Base-by-base conservation (phyloP, 2,113 vertebrate genomes). In the Oryzias javanicus region DNA sequence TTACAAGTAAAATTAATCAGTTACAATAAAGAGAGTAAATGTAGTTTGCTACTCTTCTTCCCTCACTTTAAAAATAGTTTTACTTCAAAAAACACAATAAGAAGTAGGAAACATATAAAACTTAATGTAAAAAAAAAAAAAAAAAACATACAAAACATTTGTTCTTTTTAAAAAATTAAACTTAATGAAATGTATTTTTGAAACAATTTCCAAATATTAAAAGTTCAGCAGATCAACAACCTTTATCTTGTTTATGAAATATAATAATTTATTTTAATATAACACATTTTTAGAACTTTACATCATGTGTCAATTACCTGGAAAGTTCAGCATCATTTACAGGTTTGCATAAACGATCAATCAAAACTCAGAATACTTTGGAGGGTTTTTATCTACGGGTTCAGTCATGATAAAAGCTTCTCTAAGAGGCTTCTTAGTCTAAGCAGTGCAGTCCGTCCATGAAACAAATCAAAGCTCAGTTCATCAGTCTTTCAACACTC, bases 291-390 rank as follows among this genome's bases (percentile, higher is more conserved):
- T 48, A 17, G 55, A 55, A 25, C 63, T 56, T 51, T 8, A 46
- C 20, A 19, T 42, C 16, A 18, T 15, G 41, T 42, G 25, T 27
- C 25, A 64, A 18, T 13, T 61, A 47, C 29, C 2, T 1, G 27
- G 14, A 55, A 14, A 49, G 42, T 14, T 4, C 18, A 42, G 63
- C 51, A 67, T 18, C 42, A 3, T 54, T 60, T 56, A 19, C 7
- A 49, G 10, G 3, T 65, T 25, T 16, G 53, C 1, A 51, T n/a
- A 47, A 25, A 16, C 0, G 0, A n/a, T 42, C 41, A 1, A 64
- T 22, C 25, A 64, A 61, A 55, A 55, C 16, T 66, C 16, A 42
- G 17, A 79, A 79, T 70, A 82, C 76, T 64, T 70, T 4, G 52
- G 6, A 48, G 16, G 7, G 35, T 35, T 29, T 53, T 49, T 69